Base-by-base conservation (phyloP, 2,888 invertebrate genomes). In the Andricus curvator region DNA sequence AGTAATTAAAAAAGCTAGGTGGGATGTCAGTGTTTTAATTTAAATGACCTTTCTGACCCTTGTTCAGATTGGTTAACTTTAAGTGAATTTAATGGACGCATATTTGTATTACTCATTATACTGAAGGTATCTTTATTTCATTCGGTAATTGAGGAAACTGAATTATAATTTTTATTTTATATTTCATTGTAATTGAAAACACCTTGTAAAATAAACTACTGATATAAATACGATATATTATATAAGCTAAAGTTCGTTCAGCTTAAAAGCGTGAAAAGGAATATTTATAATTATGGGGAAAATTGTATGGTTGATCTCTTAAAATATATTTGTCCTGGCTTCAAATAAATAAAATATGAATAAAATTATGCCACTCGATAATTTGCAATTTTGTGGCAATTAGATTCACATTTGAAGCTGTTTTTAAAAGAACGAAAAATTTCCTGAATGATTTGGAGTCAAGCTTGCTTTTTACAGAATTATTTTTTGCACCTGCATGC, bases 401-500 rank as follows among this genome's bases (percentile, higher is more conserved):
- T 9, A 56, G 9, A 56, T 56, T 56, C 56, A 2, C 20, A 56
- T 56, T 56, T 20, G 3, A 56, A 56, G 9, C 56, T 2, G 56
- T n/a, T n/a, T 56, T 9, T n/a, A 9, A n/a, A 20, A 6, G 8
- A 56, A 56, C 2, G 8, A 56, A 9, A 56, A 56, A 56, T n/a
- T 56, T n/a, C 9, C 56, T 56, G 13, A 17, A 25, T 29, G 8
- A 65, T 65, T 65, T 65, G 4, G 0, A 17, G 20, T 65, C 25
- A 15, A n/a, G 22, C 5, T 44, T 5, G 22, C 6, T 44, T 68
- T 68, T 68, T 67, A 44, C 44, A 25, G 44, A 68, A 17, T 25
- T 25, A 70, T 70, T 48, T 44, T 17, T 70, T 51, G 29, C 20
- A 25, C 9, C 48, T 51, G 70, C 70, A 51, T 51, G 70, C 20